These are phyloP conservation scores for Dysdera silvatica DNA, from an alignment of 1,140 invertebrate species.

Conservation along the genomic window DNA sequence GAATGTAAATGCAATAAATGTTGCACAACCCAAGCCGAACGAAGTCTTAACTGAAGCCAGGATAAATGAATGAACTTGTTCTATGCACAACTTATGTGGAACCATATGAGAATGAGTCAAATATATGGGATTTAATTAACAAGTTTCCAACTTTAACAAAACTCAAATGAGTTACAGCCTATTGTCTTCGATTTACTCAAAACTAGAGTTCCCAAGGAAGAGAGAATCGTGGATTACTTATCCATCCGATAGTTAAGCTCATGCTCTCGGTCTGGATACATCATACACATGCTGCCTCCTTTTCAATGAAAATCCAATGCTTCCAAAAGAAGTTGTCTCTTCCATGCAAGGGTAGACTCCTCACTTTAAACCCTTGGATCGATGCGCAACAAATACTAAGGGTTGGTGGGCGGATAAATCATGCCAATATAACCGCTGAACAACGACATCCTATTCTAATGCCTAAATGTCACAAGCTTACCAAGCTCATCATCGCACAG, in stretches of 20 bases:
- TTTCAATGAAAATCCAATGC: background rate
- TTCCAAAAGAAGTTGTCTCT: background rate
- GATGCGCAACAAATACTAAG: background rate
- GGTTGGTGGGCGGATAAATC: slow-evolving; percentile 9
- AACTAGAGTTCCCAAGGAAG: background rate
- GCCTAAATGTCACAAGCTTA: slow-evolving; percentile 29
- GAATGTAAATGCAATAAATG: background rate
- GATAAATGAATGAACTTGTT: background rate
- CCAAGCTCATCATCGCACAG: slow-evolving; percentile 38
- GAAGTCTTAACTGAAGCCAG: background rate
- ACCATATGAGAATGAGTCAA: background rate
- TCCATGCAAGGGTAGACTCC: background rate
- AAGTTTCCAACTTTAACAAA: slow-evolving; percentile 4
- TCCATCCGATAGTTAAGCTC: background rate
- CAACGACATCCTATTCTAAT: slow-evolving; percentile 9
- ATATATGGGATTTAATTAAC: no score
- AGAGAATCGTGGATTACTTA: background rate
- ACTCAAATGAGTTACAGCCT: slow-evolving; percentile 1
- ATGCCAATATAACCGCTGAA: slow-evolving; percentile 3
- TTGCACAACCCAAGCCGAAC: background rate
- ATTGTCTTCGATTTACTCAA: background rate
- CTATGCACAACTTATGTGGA: background rate
- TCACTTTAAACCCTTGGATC: background rate
- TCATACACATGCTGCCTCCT: background rate
- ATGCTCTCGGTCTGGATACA: background rate